A percentile compares a stretch with the other conserved stretches of the same genome.
phyloP scores from a whole-genome alignment of 2,797 vertebrate genomes.

The Acanthis flammea region DNA sequence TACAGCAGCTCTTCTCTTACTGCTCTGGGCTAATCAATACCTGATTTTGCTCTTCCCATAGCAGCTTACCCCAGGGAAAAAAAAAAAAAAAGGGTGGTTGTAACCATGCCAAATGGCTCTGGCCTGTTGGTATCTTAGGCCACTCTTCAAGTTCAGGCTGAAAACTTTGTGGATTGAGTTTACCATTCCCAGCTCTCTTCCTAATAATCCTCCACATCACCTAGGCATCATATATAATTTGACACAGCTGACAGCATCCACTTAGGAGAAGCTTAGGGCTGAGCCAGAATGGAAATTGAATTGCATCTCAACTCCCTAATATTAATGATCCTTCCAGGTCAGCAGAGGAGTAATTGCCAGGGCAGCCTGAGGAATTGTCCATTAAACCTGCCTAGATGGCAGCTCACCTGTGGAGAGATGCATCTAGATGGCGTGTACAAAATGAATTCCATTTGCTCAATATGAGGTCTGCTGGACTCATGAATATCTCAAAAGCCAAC shows the following conservation, averaged over 20 bases:
- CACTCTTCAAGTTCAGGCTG: neutral
- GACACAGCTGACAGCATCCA: constrained; percentile 55
- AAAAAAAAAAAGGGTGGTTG: neutral
- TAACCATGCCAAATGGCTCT: neutral
- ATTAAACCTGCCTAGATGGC: constrained; percentile 41
- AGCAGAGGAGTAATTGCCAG: constrained; percentile 43
- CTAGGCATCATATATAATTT: constrained; percentile 5
- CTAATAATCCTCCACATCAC: constrained; percentile 7
- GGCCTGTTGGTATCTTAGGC: neutral
- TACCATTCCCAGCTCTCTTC: neutral
- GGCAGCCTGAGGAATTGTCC: constrained; percentile 36
- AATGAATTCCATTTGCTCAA: constrained; percentile 27
- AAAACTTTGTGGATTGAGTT: constrained; percentile 36
- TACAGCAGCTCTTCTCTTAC: neutral
- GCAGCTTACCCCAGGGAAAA: neutral
- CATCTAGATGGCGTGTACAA: neutral
- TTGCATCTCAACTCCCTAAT: constrained; percentile 40
- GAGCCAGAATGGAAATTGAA: constrained; percentile 36
- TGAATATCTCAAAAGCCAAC: neutral
- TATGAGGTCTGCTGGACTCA: neutral
- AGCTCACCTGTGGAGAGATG: constrained; percentile 26
- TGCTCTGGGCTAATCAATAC: neutral
- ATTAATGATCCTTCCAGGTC: constrained; percentile 61
- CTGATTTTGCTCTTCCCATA: neutral
- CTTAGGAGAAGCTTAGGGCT: constrained; percentile 9